A percentile compares a stretch with the other conserved stretches of the same genome.
phyloP scores from a whole-genome alignment of 2,888 invertebrate genomes.

The Muschampia plurimacula region DNA sequence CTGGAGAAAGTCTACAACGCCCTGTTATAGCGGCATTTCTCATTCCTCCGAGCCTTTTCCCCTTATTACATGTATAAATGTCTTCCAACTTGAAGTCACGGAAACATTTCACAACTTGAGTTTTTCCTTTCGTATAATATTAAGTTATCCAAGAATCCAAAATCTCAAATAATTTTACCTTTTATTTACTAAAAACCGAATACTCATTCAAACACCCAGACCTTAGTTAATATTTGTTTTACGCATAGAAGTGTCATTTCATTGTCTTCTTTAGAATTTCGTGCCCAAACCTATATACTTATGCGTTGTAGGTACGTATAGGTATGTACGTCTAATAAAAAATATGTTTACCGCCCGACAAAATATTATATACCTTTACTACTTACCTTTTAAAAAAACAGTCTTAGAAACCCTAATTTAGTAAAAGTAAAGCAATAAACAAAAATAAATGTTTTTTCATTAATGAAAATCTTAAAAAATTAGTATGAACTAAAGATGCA shows the following conservation, averaged over 20 bases:
- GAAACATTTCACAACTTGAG: slow-evolving; percentile 10
- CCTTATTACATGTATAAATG: slow-evolving; percentile 70
- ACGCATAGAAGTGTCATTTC: slow-evolving; percentile 22
- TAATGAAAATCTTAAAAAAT: no score
- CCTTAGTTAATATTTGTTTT: slow-evolving; percentile 31
- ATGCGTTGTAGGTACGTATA: background rate
- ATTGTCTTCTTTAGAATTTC: slow-evolving; percentile 28
- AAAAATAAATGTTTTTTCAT: no score
- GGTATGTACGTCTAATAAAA: background rate
- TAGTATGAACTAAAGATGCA: no score
- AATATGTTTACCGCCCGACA: background rate
- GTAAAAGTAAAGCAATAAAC: no score
- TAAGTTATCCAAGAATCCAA: background rate
- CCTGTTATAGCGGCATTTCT: slow-evolving; percentile 79
- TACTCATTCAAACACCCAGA: slow-evolving; percentile 20
- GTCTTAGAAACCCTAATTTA: no score
- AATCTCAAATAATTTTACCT: slow-evolving; percentile 44
- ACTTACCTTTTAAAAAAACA: no score
- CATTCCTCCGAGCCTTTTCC: slow-evolving; percentile 73
- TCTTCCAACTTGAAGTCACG: slow-evolving; percentile 51
- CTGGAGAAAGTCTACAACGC: slow-evolving; percentile 78
- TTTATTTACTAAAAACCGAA: slow-evolving; percentile 37
- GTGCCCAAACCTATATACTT: slow-evolving; percentile 4
- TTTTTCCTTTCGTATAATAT: background rate
- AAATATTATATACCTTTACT: no score